phyloP scores from a whole-genome alignment of 2,113 vertebrate genomes.

The Grus americana region DNA sequence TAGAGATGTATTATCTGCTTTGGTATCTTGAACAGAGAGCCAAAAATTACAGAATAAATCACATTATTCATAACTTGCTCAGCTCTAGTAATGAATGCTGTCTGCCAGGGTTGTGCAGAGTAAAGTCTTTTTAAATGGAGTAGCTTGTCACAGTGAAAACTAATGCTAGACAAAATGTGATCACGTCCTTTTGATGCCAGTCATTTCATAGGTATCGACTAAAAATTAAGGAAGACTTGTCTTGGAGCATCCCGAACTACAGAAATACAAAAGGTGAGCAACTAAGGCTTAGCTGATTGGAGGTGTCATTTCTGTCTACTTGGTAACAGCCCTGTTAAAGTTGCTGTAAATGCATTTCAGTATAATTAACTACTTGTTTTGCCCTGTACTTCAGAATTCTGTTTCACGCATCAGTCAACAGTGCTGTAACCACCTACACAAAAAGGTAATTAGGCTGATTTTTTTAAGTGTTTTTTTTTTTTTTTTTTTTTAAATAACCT shows the following conservation, averaged over 20 bases:
- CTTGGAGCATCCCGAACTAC: neutral
- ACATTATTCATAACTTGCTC: constrained; percentile 1
- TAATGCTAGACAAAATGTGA: constrained; percentile 1
- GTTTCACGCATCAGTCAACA: neutral
- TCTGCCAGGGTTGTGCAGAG: neutral
- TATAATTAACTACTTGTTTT: neutral
- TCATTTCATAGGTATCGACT: neutral
- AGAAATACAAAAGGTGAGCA: neutral
- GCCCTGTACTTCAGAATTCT: neutral
- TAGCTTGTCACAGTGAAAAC: constrained; percentile 13
- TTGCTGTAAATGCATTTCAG: neutral
- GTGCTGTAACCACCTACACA: neutral
- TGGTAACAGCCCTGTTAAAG: neutral
- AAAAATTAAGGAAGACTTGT: neutral
- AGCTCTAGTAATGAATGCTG: neutral
- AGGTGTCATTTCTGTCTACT: neutral
- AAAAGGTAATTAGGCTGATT: neutral
- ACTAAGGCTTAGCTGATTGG: neutral
- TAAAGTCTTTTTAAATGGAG: constrained; percentile 18
- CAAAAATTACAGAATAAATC: constrained; percentile 39
- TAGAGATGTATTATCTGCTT: constrained; percentile 1
- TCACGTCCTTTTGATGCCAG: neutral
- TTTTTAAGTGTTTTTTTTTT: too few relatives aligned
- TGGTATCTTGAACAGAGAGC: constrained; percentile 4
- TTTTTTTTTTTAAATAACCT: neutral